These are phyloP conservation scores for Pantala flavescens DNA, from an alignment of 1,140 invertebrate genomes.

Conservation along the genomic window DNA sequence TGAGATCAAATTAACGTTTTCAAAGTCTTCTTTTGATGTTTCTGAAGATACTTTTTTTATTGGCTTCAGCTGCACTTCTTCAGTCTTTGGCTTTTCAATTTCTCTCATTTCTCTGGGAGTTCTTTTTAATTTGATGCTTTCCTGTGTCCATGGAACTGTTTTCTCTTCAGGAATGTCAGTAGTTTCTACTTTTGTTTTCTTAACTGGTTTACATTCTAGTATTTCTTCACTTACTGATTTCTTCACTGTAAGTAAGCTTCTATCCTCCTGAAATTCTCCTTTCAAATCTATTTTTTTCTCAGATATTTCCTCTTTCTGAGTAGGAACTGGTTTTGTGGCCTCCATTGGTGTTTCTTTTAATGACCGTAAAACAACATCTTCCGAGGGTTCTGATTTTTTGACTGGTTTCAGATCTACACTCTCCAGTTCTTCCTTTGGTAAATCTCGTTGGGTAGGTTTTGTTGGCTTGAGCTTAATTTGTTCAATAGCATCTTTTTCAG, in stretches of 20 bases:
- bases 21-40: not conserved
- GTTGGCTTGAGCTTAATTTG: conserved; percentile 42
- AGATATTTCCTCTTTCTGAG: conserved; percentile 23
- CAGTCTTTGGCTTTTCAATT: conserved; percentile 20
- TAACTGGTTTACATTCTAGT: too few relatives aligned
- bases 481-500: conserved; percentile 28
- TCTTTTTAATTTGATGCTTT: conserved; percentile 31
- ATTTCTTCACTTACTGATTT: too few relatives aligned
- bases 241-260: too few relatives aligned
- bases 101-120: conserved; percentile 26
- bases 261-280: not conserved
- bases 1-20: conserved; percentile 12
- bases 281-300: not conserved
- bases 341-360: not conserved
- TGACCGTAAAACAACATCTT: not conserved
- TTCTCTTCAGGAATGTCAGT: conserved; percentile 18
- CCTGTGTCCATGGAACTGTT: conserved; percentile 23
- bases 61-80: conserved; percentile 28
- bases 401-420: conserved; percentile 17
- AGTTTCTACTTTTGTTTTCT: not conserved
- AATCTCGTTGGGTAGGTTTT: conserved; percentile 29
- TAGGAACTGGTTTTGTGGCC: not conserved
- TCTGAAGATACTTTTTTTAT: conserved; percentile 29
- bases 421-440: conserved; percentile 17
- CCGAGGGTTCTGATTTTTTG: not conserved